A percentile compares a stretch with the other conserved stretches of the same genome.
Evolutionary conservation across 2,113 vertebrate species (phyloP).

Genomic region (Eptesicus fuscus): DNA sequence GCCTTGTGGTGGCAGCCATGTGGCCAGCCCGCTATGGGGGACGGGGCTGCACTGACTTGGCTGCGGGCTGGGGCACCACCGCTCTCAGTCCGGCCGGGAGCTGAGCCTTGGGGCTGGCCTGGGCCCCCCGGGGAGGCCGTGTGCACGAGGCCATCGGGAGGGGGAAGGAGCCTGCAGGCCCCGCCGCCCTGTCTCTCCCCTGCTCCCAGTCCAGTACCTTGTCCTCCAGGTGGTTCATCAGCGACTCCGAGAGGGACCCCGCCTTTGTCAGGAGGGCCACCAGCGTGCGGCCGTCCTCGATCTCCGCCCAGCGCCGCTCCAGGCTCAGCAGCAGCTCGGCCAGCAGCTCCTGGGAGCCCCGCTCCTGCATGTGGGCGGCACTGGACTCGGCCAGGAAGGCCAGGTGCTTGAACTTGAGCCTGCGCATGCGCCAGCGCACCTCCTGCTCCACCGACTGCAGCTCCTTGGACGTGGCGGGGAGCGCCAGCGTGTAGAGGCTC

Average conservation of each 20-base stretch:
- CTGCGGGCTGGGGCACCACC: not conserved
- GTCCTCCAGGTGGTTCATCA: conserved; percentile 92
- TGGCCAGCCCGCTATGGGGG: conserved; percentile 37
- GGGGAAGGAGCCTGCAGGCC: not conserved
- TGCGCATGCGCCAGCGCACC: conserved; percentile 89
- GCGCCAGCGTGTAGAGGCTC: conserved; percentile 78
- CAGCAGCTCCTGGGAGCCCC: conserved; percentile 73
- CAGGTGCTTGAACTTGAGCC: conserved; percentile 84
- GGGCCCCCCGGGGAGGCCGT: not conserved
- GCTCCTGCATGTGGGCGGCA: fast-evolving
- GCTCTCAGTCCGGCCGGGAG: no score
- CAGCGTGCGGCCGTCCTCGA: conserved; percentile 80
- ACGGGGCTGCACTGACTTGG: conserved; percentile 66
- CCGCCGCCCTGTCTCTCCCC: not conserved
- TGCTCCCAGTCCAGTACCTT: conserved; percentile 83
- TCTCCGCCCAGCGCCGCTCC: conserved; percentile 94
- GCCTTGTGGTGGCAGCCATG: conserved; percentile 70
- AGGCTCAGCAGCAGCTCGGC: conserved; percentile 84
- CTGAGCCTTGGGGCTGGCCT: no score
- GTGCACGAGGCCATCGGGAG: not conserved
- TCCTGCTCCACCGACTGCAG: conserved; percentile 88
- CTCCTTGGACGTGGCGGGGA: conserved; percentile 26
- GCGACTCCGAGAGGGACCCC: conserved; percentile 71
- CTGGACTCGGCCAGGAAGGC: conserved; percentile 70
- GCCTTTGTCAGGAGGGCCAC: conserved; percentile 81